Percentiles rank a stretch among this genome's conserved stretches.
phyloP scores from a whole-genome alignment of 1,140 invertebrate species.

The Megalopta genalis region DNA sequence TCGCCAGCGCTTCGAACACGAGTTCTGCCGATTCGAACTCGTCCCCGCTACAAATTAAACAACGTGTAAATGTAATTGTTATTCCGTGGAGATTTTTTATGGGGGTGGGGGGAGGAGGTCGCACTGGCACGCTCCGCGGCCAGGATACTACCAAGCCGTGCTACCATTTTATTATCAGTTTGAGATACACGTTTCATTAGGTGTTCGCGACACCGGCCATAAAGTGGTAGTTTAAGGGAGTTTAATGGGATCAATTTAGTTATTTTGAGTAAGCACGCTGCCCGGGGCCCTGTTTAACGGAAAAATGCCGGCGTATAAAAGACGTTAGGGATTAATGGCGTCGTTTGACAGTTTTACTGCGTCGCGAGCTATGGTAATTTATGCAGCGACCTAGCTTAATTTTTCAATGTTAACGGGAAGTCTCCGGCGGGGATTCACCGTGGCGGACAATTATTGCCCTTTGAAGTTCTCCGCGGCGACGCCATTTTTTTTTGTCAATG shows the following conservation, averaged over 20 bases:
- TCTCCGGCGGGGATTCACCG: conserved; percentile 1
- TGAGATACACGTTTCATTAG: conserved; percentile 21
- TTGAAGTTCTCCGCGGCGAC: too few species aligned
- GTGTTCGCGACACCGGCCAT: background rate
- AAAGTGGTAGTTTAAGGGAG: conserved; percentile 29
- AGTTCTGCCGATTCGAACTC: background rate
- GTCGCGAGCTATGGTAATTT: conserved; percentile 4
- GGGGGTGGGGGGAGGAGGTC: too few species aligned
- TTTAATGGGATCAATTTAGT: conserved; percentile 34
- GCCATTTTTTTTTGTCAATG: too few species aligned
- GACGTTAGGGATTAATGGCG: conserved; percentile 10
- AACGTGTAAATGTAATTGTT: background rate
- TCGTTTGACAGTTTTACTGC: conserved; percentile 27
- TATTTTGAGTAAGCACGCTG: conserved; percentile 20
- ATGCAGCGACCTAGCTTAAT: background rate
- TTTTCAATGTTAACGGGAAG: conserved; percentile 23
- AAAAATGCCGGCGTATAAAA: conserved; percentile 35
- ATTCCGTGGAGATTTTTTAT: too few species aligned
- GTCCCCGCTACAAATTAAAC: background rate
- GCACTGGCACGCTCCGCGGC: too few species aligned
- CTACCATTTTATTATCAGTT: conserved; percentile 19
- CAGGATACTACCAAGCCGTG: too few species aligned
- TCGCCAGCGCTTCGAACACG: conserved; percentile 29
- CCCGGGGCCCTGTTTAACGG: conserved; percentile 12
- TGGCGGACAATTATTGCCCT: background rate